Evolutionary conservation across 2,113 vertebrate genomes (phyloP).

Genomic region (Ptychochromis oligacanthus): DNA sequence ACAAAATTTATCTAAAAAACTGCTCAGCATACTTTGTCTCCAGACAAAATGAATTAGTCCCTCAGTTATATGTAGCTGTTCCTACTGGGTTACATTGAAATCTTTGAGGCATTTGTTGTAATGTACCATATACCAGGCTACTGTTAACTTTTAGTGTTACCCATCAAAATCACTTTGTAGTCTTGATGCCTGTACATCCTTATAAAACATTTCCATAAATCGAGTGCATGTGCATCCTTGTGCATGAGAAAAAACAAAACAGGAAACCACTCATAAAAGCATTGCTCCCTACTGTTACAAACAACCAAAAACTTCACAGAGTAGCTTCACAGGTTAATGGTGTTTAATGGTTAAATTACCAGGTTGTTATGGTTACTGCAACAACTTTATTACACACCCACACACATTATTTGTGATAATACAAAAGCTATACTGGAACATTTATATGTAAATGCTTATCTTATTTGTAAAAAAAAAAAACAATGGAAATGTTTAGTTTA

Average conservation of each 20-base stretch:
- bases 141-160: not conserved
- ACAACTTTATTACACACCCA: not conserved
- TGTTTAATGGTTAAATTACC: not conserved
- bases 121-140: too few relatives aligned
- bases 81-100: too few relatives aligned
- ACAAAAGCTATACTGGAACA: not conserved
- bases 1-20: not conserved
- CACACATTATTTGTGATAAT: not conserved
- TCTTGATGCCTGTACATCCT: not conserved
- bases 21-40: not conserved
- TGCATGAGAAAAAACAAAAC: not conserved
- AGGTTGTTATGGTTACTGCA: not conserved
- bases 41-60: not conserved
- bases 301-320: not conserved
- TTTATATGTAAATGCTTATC: not conserved
- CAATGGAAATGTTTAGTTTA: not conserved
- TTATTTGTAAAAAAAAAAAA: not conserved
- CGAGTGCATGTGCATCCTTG: not conserved
- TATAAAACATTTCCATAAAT: not conserved
- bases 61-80: not conserved
- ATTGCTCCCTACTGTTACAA: not conserved
- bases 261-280: not conserved
- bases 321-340: not conserved
- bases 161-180: not conserved
- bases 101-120: too few relatives aligned